phyloP scores from a whole-genome alignment of 2,797 vertebrate species.

The Liasis olivaceus region DNA sequence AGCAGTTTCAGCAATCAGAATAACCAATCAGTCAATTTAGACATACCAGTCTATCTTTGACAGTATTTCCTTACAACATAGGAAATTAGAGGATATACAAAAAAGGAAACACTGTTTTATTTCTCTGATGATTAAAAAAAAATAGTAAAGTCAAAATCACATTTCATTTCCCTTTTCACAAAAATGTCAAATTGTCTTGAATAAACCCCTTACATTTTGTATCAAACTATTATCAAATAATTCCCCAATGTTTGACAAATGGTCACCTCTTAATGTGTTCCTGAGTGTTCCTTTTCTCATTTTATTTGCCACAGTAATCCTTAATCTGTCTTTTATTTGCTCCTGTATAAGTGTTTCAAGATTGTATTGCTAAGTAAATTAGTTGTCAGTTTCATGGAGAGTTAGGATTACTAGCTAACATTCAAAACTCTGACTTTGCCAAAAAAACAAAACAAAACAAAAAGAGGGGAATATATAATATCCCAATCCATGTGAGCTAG shows the following conservation, averaged over 20 bases:
- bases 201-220: not conserved
- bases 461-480: not conserved
- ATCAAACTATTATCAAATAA: conserved; percentile 9
- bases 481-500: not conserved
- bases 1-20: not conserved
- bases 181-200: not conserved
- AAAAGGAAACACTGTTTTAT: not conserved
- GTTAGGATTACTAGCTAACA: not conserved
- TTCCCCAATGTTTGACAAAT: conserved; percentile 1
- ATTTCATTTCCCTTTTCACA: not conserved
- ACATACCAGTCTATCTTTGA: not conserved
- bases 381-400: not conserved
- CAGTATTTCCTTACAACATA: not conserved
- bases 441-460: not conserved
- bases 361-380: not conserved
- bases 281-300: not conserved
- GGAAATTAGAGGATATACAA: not conserved
- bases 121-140: not conserved
- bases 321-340: not conserved
- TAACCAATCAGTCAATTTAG: not conserved
- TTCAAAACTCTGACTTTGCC: not conserved
- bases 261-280: accelerated
- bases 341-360: not conserved
- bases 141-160: not conserved
- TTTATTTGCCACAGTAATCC: not conserved